Base-by-base conservation (phyloP, 2,797 vertebrate species). In the Sitta carolinensis region DNA sequence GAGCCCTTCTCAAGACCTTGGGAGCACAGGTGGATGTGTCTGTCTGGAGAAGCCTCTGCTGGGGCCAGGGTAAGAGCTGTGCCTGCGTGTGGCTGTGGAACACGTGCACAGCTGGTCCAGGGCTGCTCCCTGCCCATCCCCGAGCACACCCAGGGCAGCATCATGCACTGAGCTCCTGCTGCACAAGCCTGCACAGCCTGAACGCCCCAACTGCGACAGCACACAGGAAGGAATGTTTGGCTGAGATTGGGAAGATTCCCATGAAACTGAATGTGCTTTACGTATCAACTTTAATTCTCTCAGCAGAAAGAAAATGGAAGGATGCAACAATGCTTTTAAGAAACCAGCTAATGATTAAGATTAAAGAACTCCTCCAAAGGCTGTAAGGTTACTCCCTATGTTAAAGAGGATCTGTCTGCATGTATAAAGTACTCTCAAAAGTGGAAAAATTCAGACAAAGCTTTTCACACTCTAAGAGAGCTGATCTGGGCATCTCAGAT, bases 121-220 rank as follows among this genome's bases (percentile, higher is more conserved):
- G 0, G 21, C 34, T 66, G 42, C 26, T 58, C 67, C 32, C 30
- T 50, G 55, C 47, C 48, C 70, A n/a, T 7, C 17, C 23, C 15
- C 1, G 4, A 12, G 5, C 19, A 27, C 0, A 1, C 17, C 4
- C 42, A 9, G 4, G 0, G 0, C 0, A 11, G 18, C 9, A 64
- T 57, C 16, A 52, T 36, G 8, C 36, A 15, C 36, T 8, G 20
- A 61, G 63, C 38, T 55, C 73, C 63, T 7, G 0, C 11, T 11
- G 54, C 10, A n/a, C 13, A 4, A 2, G 3, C 4, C 30, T 55
- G 17, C 62, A 11, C 47, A 58, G 52, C 13, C 50, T 7, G 10
- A 67, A 32, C 5, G 25, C 15, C n/a, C 38, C 26, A 8, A 42
- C 11, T 8, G 1, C 13, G 19, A 21, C 50, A 55, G 34, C 9